A percentile compares a stretch with the other conserved stretches of the same genome.
Conservation (phyloP, 2,888 invertebrate genomes). For the Oscheius myriophilus region DNA sequence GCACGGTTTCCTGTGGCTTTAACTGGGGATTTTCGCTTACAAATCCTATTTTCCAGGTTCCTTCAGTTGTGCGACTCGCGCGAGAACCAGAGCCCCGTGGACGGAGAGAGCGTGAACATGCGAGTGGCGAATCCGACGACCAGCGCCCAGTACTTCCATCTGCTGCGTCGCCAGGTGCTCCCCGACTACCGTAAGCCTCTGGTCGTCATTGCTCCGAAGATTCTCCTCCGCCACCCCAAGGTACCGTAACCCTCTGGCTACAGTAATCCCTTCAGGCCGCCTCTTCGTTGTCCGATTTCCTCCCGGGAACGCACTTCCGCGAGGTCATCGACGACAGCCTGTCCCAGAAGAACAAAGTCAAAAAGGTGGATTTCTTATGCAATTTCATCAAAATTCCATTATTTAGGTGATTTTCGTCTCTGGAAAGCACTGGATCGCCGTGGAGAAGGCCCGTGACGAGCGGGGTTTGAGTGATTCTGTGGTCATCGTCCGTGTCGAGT, state of each 20-base stretch:
- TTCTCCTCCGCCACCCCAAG: constrained; percentile 76
- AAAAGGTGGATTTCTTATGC: constrained; percentile 71
- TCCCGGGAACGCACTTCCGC: constrained; percentile 82
- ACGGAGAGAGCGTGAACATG: constrained; percentile 82
- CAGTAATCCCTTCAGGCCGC: constrained; percentile 75
- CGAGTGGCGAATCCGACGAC: constrained; percentile 88
- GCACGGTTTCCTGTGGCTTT: too few relatives aligned
- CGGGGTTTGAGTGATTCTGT: constrained; percentile 77
- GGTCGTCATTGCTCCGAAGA: constrained; percentile 74
- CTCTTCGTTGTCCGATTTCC: constrained; percentile 83
- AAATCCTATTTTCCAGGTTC: constrained; percentile 76
- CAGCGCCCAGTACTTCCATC: constrained; percentile 95
- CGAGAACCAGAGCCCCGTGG: constrained; percentile 60
- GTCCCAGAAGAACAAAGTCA: constrained; percentile 75
- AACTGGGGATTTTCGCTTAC: too few relatives aligned
- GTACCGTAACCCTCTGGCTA: too few relatives aligned
- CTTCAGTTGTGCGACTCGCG: constrained; percentile 76
- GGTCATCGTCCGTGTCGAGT: constrained; percentile 71
- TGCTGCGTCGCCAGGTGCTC: constrained; percentile 86
- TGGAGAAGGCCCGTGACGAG: constrained; percentile 80
- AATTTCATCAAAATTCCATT: neutral
- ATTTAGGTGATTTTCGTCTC: constrained; percentile 81
- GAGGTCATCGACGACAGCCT: constrained; percentile 81
- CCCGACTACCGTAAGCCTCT: constrained; percentile 85
- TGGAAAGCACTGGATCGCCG: constrained; percentile 92